Evolutionary conservation across 1,140 invertebrate species (phyloP), one percentile per base, ranked within the genome.

Genomic region (Diabrotica virgifera): DNA sequence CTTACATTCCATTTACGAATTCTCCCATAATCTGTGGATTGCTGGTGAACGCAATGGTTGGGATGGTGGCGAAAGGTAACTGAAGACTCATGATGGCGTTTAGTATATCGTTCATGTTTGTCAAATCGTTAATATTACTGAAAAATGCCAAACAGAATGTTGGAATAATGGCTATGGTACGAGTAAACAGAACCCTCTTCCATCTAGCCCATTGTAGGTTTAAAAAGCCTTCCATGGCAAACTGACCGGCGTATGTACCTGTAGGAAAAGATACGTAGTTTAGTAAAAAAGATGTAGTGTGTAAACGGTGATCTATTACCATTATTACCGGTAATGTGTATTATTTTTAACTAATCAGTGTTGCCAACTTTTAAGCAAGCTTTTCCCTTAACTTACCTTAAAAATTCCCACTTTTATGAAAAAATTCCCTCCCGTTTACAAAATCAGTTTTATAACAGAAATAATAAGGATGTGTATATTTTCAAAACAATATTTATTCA

Each of bases 1-100:
- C 84, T 79, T 81, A 90, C 87, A 82, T 77, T 82, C 89, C 89
- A 80, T 91, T 93, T 55, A 83, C 85, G 76, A 93, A 95, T 70
- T 91, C 89, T 52, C 91, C 90, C 95, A 97, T 97, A 7, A 97
- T 89, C 51, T 84, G 80, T 52, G 80, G 78, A 71, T 90, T 90
- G 60, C 90, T 92, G 0, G 93, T 96, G 74, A 97, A 97, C 0
- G 94, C 92, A 35, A 97, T 87, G 0, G 92, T 90, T 12, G 95
- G 95, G 58, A 97, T 81, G 5, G 93, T 86, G 7, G 95, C 91
- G 76, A 93, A 94, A 2, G 91, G 91, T 66, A 94, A 77, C 75
- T 95, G 93, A 3, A 95, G 80, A 67, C 88, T 91, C 93, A 95
- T 95, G 6, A 95, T 83, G 0, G 93, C 93, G 80, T 97, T 97